Evolutionary conservation across 1,140 invertebrate species (phyloP).

Genomic region (Caenorhabditis inopinata): DNA sequence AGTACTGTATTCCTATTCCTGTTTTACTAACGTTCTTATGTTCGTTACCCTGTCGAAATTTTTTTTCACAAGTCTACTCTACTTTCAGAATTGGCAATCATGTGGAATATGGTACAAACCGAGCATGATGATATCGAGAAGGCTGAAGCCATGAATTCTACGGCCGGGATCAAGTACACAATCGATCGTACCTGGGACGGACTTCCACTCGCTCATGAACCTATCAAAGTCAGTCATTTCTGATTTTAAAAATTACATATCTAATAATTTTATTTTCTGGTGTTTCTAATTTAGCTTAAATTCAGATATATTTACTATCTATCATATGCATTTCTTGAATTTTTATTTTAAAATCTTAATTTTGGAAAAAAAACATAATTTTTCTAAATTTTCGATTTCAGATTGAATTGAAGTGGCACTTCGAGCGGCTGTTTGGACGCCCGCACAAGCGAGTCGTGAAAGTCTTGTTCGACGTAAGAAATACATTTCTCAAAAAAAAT

Average conservation of each 20-base stretch:
- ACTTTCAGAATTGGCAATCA: background rate
- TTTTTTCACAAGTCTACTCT: background rate
- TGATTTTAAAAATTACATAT: too few species aligned
- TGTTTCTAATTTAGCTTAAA: too few species aligned
- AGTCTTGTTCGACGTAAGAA: constrained; percentile 48
- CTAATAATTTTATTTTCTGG: too few species aligned
- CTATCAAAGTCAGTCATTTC: constrained; percentile 52
- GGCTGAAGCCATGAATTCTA: constrained; percentile 23
- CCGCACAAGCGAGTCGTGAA: constrained; percentile 63
- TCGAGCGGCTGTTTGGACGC: constrained; percentile 52
- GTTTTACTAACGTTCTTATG: background rate
- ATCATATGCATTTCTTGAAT: too few species aligned
- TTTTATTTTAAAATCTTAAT: background rate
- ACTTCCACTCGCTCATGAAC: constrained; percentile 57
- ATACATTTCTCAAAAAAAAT: background rate
- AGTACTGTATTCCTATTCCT: too few species aligned
- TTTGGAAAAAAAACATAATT: background rate
- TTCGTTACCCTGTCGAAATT: background rate
- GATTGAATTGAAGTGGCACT: constrained; percentile 58
- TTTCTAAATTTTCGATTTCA: background rate
- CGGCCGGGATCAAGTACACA: constrained; percentile 50
- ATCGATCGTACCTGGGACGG: constrained; percentile 63
- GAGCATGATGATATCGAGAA: constrained; percentile 21
- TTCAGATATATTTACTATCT: too few species aligned
- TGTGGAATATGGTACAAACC: constrained; percentile 31